Percentiles rank a stretch among this genome's conserved stretches.
Evolutionary conservation across 2,888 invertebrate species (phyloP).

Genomic region (Galerucella calmariensis): DNA sequence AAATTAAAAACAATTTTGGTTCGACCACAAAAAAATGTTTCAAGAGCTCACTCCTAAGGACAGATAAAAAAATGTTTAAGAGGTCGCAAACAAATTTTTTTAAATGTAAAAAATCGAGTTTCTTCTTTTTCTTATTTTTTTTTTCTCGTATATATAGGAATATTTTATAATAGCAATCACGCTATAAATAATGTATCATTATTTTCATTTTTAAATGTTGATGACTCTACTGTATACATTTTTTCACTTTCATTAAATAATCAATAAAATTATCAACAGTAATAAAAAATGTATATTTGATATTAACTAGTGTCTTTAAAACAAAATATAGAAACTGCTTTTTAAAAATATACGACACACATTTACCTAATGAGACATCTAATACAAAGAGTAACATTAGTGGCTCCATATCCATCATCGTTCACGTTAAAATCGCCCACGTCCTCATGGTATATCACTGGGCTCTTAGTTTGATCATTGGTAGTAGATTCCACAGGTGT

Average conservation of each 20-base stretch:
- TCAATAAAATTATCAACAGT: neutral
- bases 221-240: no score
- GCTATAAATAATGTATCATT: no score
- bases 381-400: constrained; percentile 30
- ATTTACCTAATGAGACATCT: constrained; percentile 29
- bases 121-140: no score
- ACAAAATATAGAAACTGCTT: constrained; percentile 7
- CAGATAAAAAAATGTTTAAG: no score
- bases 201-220: no score
- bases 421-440: constrained; percentile 39
- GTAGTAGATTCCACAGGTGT: constrained; percentile 56
- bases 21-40: no score
- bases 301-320: constrained; percentile 4
- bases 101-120: no score
- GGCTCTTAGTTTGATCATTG: constrained; percentile 41
- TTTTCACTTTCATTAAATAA: neutral
- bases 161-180: no score
- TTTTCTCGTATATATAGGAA: no score
- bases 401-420: constrained; percentile 41
- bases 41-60: no score
- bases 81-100: no score
- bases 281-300: neutral
- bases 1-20: no score
- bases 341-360: constrained; percentile 20
- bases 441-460: constrained; percentile 37